Percentiles rank a stretch among this genome's conserved stretches.
These are phyloP conservation scores for Pithys albifrons DNA, from an alignment of 2,113 vertebrate genomes.

Conservation along the genomic window DNA sequence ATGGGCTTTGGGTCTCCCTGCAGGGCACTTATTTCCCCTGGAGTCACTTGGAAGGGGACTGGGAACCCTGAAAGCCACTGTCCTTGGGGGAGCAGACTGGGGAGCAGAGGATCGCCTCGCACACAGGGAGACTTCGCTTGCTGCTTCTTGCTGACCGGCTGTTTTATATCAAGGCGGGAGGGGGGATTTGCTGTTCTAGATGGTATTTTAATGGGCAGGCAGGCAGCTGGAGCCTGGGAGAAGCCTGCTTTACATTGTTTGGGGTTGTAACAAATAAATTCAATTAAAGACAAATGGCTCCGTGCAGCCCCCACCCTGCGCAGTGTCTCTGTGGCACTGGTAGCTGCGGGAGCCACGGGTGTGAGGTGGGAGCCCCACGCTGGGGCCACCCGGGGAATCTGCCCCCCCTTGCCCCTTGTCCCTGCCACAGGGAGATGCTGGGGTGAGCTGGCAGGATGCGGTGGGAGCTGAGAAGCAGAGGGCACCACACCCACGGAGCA, in stretches of 20 bases:
- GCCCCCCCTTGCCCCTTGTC: background rate
- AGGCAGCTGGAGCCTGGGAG: conserved; percentile 70
- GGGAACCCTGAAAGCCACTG: background rate
- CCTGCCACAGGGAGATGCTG: accelerated
- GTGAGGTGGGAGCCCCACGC: background rate
- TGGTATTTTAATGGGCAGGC: conserved; percentile 71
- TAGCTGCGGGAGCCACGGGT: background rate
- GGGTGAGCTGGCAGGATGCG: background rate
- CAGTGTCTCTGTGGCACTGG: conserved; percentile 19
- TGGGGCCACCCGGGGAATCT: background rate
- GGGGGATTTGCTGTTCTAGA: conserved; percentile 68
- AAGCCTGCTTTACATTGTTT: conserved; percentile 72
- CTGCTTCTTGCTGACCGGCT: conserved; percentile 54
- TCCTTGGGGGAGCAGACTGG: background rate
- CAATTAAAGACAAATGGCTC: conserved; percentile 70
- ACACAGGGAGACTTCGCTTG: background rate
- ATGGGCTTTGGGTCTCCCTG: background rate
- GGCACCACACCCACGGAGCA: background rate
- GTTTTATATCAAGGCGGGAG: conserved; percentile 68
- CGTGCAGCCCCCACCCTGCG: conserved; percentile 29
- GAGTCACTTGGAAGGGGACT: background rate
- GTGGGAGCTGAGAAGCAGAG: background rate
- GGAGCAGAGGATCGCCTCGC: background rate
- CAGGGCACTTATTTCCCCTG: background rate
- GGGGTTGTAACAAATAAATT: conserved; percentile 72